Evolutionary conservation across 2,797 vertebrate genomes (phyloP).

Genomic region (Syngnathus rostellatus): DNA sequence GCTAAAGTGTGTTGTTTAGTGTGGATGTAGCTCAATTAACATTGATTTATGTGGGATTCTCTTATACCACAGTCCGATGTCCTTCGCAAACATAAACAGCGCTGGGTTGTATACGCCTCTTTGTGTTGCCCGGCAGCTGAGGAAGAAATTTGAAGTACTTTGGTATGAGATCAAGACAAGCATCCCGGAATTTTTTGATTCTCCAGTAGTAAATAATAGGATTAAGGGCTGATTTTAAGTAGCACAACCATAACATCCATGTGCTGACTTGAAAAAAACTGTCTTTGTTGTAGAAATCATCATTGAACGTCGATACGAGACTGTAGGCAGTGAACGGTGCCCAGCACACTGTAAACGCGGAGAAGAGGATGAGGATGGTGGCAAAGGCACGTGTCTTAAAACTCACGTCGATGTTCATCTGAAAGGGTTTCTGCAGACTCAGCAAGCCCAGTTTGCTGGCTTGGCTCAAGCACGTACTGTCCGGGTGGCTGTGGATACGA

Average conservation of each 20-base stretch:
- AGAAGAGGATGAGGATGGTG: conserved; percentile 96
- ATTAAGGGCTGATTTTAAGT: conserved; percentile 98
- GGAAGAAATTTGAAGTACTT: conserved; percentile 94
- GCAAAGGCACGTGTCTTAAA: conserved; percentile 99
- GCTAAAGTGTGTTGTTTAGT: conserved; percentile 3
- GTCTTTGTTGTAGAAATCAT: conserved; percentile 82
- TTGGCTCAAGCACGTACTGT: conserved; percentile 90
- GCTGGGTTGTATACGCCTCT: conserved; percentile 85
- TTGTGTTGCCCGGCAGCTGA: conserved; percentile 83
- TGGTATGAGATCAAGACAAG: conserved; percentile 93
- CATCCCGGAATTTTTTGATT: conserved; percentile 97
- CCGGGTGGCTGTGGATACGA: conserved; percentile 89
- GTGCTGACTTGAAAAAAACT: conserved; percentile 94
- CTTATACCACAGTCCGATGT: conserved; percentile 83
- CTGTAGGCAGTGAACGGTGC: conserved; percentile 90
- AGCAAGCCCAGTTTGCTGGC: conserved; percentile 93
- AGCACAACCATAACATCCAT: conserved; percentile 96
- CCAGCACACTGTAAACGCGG: conserved; percentile 91
- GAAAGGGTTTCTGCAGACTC: conserved; percentile 91
- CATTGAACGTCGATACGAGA: conserved; percentile 85
- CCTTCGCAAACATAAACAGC: conserved; percentile 93
- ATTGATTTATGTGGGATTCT: not conserved
- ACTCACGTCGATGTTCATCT: conserved; percentile 98
- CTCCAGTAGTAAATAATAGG: conserved; percentile 99
- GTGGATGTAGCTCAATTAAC: not conserved